Evolutionary conservation across 2,113 vertebrate species (phyloP).

Genomic region (Nibea coibor): DNA sequence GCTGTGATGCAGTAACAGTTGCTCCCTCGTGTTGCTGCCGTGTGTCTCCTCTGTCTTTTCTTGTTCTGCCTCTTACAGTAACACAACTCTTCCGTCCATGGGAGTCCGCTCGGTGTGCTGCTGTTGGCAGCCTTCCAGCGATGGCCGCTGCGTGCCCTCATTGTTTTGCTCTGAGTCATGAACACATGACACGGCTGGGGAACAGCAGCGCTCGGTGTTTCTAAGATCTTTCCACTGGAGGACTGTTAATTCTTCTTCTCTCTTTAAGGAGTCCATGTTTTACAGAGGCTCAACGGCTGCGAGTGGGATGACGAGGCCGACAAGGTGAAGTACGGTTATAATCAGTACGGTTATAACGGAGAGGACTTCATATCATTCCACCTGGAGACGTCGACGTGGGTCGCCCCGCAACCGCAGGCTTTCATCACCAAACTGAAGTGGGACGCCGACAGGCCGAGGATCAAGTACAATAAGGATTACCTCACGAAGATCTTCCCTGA

Average conservation of each 20-base stretch:
- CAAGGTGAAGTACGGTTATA: constrained; percentile 2
- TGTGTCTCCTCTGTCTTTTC: no score
- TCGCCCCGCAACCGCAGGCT: not conserved
- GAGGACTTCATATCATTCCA: constrained; percentile 36
- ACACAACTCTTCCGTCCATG: no score
- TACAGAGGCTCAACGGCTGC: constrained; percentile 11
- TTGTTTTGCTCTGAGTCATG: no score
- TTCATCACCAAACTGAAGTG: not conserved
- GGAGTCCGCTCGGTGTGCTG: no score
- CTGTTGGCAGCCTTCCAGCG: no score
- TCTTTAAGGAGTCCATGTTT: constrained; percentile 23
- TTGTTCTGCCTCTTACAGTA: no score
- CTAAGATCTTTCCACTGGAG: no score
- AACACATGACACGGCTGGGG: no score
- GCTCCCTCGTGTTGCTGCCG: no score
- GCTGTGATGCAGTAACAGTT: no score
- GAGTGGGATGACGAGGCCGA: constrained; percentile 52
- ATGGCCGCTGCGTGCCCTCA: no score
- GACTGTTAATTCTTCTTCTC: not conserved
- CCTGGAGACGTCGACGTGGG: not conserved
- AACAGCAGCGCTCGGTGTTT: no score
- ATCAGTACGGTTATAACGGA: not conserved
- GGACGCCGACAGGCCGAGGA: not conserved
- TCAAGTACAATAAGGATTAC: not conserved
- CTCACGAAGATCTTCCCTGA: not conserved